Base-by-base conservation (phyloP, 2,113 vertebrate species). In the Anhinga rufa region DNA sequence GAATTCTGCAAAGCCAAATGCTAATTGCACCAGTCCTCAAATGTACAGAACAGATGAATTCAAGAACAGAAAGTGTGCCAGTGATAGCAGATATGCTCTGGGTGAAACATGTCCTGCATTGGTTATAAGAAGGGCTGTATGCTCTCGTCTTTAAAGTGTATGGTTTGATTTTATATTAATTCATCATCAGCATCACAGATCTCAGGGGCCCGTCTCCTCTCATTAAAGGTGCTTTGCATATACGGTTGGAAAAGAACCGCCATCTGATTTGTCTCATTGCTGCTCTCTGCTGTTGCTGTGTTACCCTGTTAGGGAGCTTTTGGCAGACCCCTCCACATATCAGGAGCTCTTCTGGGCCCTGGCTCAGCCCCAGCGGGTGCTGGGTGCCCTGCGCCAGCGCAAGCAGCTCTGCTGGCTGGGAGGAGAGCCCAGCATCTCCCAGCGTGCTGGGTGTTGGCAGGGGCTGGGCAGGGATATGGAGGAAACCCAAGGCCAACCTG, bases 131-230 rank as follows among this genome's bases (percentile, higher is more conserved):
- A 58, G 70, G 89, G 81, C 92, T 96, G 83, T 83, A 84, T 96
- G 77, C 44, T 96, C 77, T 91, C 91, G 74, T 94, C 92, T 94
- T 91, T 87, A 93, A 94, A 97, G 92, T 89, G 88, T 93, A 74
- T 34, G 78, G 89, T 93, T 96, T 96, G 95, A 95, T 97, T 95
- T 95, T 65, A 24, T 75, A 87, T 95, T 95, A 97, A 97, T 95
- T 97, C 94, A 96, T 86, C 84, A 97, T 4, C 92, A 93, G 74
- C 64, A 92, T 32, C 90, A 24, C 34, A 16, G 16, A 69, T 93
- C 91, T 89, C 89, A 74, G 89, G 75, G 75, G 80, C 77, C 93
- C 5, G 1, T 91, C 96, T 96, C 77, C 3, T 2, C 88, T 96
- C 86, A 94, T 97, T 96, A 92, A 36, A 79, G 91, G 82, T 87